These are phyloP conservation scores for Bombus pyrosoma DNA, from an alignment of 1,140 invertebrate genomes.

Conservation along the genomic window DNA sequence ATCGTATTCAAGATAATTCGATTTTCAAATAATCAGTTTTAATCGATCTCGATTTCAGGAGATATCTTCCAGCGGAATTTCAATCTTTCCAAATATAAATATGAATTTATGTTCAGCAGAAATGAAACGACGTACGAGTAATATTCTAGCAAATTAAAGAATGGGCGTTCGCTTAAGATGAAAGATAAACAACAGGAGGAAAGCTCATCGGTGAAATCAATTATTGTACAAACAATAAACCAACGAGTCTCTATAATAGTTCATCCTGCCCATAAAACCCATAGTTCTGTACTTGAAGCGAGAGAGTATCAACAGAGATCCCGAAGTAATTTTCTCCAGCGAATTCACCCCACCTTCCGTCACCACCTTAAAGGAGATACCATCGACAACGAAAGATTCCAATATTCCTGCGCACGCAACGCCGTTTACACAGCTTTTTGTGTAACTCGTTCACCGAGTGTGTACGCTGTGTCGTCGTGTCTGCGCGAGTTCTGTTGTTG, in stretches of 20 bases:
- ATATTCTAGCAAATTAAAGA: neutral
- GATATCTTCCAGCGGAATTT: no score
- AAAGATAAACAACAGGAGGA: no score
- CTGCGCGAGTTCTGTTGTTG: conserved; percentile 15
- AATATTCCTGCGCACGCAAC: conserved; percentile 50
- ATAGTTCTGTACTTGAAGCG: conserved; percentile 29
- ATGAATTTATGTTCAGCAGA: no score
- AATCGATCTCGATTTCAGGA: no score
- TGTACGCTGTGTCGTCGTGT: conserved; percentile 16
- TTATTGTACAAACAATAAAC: conserved; percentile 34
- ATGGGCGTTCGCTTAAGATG: neutral
- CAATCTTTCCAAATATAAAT: no score
- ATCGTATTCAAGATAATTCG: no score
- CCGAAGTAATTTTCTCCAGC: conserved; percentile 57
- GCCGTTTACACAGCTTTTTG: conserved; percentile 55
- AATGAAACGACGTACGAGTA: no score
- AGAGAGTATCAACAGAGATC: conserved; percentile 51
- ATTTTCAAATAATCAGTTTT: no score
- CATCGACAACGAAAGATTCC: conserved; percentile 51
- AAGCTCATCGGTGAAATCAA: neutral
- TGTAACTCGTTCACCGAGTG: conserved; percentile 38
- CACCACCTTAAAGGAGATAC: conserved; percentile 56
- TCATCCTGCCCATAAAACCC: conserved; percentile 56
- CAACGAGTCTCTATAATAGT: conserved; percentile 3
- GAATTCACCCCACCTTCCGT: conserved; percentile 8